phyloP scores from a whole-genome alignment of 37 sponge, comb jelly and placozoan genomes.

The Hexactinellida sp. region DNA sequence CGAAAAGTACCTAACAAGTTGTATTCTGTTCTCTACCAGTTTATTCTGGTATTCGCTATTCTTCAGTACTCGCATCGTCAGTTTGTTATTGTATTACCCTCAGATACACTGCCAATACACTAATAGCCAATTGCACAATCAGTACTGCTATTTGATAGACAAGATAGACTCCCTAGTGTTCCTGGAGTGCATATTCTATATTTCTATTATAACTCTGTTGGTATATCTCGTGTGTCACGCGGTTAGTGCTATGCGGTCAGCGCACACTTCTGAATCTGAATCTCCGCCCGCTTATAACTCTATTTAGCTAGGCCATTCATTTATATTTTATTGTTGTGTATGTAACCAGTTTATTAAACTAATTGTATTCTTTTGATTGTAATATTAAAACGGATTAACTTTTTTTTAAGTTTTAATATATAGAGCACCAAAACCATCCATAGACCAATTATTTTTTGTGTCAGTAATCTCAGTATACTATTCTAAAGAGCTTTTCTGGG shows the following conservation, averaged over 20 bases:
- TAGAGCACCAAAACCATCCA: too few relatives aligned
- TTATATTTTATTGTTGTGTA: too few relatives aligned
- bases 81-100: not conserved
- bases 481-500: too few relatives aligned
- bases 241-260: not conserved
- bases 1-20: not conserved
- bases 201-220: not conserved
- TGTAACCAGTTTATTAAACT: too few relatives aligned
- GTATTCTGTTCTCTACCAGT: not conserved
- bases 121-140: not conserved
- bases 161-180: not conserved
- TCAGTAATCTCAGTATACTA: too few relatives aligned
- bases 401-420: too few relatives aligned
- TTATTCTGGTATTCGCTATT: not conserved
- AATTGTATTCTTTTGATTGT: too few relatives aligned
- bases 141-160: not conserved
- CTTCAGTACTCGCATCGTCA: not conserved
- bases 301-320: too few relatives aligned
- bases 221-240: not conserved
- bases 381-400: too few relatives aligned
- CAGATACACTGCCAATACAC: not conserved
- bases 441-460: too few relatives aligned
- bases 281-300: not conserved
- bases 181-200: not conserved
- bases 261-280: not conserved